Evolutionary conservation across 2,113 vertebrate species (phyloP), one percentile per base, ranked within the genome.

Genomic region (Apus apus): DNA sequence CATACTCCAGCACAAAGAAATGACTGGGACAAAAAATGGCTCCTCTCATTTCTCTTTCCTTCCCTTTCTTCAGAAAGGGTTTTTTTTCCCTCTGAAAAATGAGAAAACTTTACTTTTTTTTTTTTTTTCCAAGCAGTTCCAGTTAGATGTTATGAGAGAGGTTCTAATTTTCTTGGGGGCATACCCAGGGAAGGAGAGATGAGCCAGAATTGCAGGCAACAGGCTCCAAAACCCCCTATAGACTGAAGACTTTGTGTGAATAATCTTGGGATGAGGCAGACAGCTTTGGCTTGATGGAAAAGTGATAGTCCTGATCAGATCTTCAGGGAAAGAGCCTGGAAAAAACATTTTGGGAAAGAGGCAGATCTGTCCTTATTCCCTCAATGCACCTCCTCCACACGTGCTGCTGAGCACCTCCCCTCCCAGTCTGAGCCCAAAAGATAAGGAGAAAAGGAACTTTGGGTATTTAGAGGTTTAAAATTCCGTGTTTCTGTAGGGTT

Each of bases 321-420:
- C 48, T 81, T 64, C 34, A 48, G 43, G 11, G 5, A 3, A 43
- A 43, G 14, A 43, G 40, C 13, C 40, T 43, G 40, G 40, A 12
- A 43, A 43, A 87, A 57, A 53, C 15, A 4, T 15, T 29, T 43
- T 9, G 58, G 29, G 12, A 43, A 29, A 54, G 20, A 45, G 32
- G n/a, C 16, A 70, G 60, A 34, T 46, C 16, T 50, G 9, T 45
- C 23, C 13, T 46, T 30, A 22, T 70, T 84, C 77, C 36, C 38
- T 21, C n/a, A 17, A 2, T 4, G 6, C 27, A 5, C 15, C 30
- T 32, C 34, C 18, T 73, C 53, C 57, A n/a, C 43, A 32, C 53
- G 23, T 6, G 1, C 13, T 4, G 1, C 23, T 22, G 14, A 67
- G 36, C n/a, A 29, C 50, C 22, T 12, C 2, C 6, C 10, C 15